Conservation (phyloP, 1,140 invertebrate genomes). For the Whitmania pigra region DNA sequence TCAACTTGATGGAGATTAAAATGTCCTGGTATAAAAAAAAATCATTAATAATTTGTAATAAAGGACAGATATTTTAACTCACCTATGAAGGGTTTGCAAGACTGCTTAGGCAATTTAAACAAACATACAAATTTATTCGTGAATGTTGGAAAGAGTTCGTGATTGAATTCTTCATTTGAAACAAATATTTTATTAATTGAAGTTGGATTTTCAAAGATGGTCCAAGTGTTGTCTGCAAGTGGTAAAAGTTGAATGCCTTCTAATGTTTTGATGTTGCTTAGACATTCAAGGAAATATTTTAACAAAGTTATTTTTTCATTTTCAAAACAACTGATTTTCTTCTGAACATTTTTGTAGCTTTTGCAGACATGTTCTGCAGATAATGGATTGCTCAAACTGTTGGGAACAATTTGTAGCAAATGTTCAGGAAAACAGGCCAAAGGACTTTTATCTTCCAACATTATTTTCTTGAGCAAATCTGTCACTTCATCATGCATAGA, state of each 20-base stretch:
- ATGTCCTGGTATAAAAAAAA: no score
- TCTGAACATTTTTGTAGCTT: conserved; percentile 6
- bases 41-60: no score
- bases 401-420: not conserved
- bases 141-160: not conserved
- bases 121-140: not conserved
- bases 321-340: not conserved
- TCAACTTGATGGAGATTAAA: no score
- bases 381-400: not conserved
- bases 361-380: not conserved
- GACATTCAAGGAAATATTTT: conserved; percentile 4
- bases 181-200: not conserved
- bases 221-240: conserved; percentile 4
- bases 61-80: no score
- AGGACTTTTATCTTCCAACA: not conserved
- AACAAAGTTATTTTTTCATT: not conserved
- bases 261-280: not conserved
- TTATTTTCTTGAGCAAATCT: not conserved
- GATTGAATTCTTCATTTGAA: not conserved
- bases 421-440: conserved; percentile 1
- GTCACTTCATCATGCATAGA: not conserved
- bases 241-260: conserved; percentile 2
- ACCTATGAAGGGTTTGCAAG: no score
- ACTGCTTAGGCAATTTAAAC: no score
- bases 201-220: not conserved